Base-by-base conservation (phyloP, 1,140 invertebrate genomes). In the Meloidogyne exigua region DNA sequence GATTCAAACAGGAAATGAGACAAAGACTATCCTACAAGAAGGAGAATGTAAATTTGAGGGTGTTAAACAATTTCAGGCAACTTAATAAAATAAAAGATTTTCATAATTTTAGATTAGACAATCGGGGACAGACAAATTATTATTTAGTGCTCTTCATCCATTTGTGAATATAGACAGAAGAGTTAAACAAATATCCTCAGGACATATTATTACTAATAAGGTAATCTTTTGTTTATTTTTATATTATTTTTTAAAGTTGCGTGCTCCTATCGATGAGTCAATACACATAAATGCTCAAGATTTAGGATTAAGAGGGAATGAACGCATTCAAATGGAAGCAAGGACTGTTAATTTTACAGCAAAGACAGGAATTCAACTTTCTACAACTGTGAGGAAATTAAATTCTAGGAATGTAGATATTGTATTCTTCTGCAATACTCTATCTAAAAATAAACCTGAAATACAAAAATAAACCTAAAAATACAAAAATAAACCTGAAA, bases 111-210 rank as follows among this genome's bases (percentile, higher is more conserved):
- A 68, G 36, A 21, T 81, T 66, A 83, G 71, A 21, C 36, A 80
- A 32, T 26, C 83, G 15, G 36, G 63, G 0, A 82, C 68, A 23
- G 63, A 72, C 21, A 86, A 86, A 77, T 76, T 75, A 10, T 44
- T 83, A 39, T 83, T 83, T 65, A 77, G 68, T 76, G 82, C 82
- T 12, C 74, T 76, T 21, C 74, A 83, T 67, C 82, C 82, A 21
- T 68, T 79, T 18, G 77, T 83, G 13, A 70, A 74, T 36, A 80
- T 83, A 26, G 82, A 83, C 28, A 62, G 76, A 25, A 63, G 75
- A 66, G 84, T 86, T 28, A 79, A 80, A 75, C 64, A 76, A 39
- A 75, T 83, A 67, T 72, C 84, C 10, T 67, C 82, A 23, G 66
- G 73, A 23, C 39, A 82, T 36, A 83, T 83, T 28, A 76, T 83